phyloP scores from a whole-genome alignment of 2,113 vertebrate species.

The Cavia porcellus region DNA sequence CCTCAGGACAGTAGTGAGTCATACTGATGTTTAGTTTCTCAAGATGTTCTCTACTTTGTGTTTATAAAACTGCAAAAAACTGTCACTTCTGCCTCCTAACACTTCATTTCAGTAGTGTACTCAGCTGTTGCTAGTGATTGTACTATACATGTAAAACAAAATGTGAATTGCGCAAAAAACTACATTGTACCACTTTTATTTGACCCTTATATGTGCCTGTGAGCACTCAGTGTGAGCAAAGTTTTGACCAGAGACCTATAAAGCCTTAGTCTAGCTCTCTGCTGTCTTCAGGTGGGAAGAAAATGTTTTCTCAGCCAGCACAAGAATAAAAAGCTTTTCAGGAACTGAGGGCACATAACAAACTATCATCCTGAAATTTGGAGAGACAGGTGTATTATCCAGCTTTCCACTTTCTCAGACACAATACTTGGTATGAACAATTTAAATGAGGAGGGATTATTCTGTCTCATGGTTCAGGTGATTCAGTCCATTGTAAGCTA shows the following conservation, averaged over 20 bases:
- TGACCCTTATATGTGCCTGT: not conserved
- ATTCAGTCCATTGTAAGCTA: not conserved
- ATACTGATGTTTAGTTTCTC: not conserved
- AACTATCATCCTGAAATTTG: not conserved
- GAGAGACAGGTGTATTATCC: not conserved
- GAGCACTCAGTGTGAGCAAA: not conserved
- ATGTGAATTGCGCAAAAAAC: not conserved
- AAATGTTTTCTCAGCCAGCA: not conserved
- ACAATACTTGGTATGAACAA: not conserved
- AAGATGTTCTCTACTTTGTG: not conserved
- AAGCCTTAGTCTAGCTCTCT: not conserved
- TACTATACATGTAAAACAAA: not conserved
- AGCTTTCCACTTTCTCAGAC: not conserved
- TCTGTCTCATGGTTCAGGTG: not conserved
- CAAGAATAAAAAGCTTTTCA: not conserved
- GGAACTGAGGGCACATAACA: not conserved
- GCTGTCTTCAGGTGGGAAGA: fast-evolving
- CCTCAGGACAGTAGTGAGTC: not conserved
- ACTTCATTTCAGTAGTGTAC: not conserved
- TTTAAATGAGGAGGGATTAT: not conserved
- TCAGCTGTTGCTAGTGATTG: not conserved
- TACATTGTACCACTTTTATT: not conserved
- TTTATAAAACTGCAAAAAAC: not conserved
- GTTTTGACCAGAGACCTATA: not conserved
- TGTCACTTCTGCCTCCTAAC: not conserved